phyloP scores from a whole-genome alignment of 2,113 vertebrate species.

The Coregonus clupeaformis region DNA sequence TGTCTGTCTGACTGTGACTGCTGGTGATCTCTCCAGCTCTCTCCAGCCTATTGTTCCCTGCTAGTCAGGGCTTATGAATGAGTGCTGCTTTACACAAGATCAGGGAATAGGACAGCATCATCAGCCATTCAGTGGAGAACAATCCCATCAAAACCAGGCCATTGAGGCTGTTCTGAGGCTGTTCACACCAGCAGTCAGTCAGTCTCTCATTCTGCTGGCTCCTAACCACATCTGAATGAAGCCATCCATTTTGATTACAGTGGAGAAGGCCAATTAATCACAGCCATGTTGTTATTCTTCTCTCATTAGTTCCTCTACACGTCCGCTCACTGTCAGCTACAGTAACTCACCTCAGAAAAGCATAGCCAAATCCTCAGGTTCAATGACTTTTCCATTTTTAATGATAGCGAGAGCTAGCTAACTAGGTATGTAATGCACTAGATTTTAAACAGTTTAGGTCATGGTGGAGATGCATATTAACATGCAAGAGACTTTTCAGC shows the following conservation, averaged over 20 bases:
- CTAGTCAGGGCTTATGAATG: background rate
- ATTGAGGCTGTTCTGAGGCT: background rate
- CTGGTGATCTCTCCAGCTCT: too few relatives aligned
- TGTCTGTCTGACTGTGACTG: too few relatives aligned
- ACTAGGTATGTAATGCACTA: slow-evolving; percentile 41
- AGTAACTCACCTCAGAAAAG: slow-evolving; percentile 36
- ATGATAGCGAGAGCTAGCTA: slow-evolving; percentile 57
- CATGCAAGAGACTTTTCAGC: slow-evolving; percentile 38
- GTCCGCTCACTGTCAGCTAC: background rate
- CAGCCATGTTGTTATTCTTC: slow-evolving; percentile 1
- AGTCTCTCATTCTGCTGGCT: background rate
- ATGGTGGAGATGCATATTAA: background rate
- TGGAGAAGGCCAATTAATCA: background rate
- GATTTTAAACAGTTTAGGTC: slow-evolving; percentile 42
- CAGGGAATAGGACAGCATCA: background rate
- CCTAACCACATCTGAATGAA: background rate
- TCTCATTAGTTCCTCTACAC: background rate
- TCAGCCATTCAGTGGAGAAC: background rate
- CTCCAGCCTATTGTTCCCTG: background rate
- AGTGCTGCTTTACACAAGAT: background rate
- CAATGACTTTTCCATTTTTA: slow-evolving; percentile 58
- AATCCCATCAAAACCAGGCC: background rate
- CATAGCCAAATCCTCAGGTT: slow-evolving; percentile 52
- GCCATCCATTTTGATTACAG: slow-evolving; percentile 8
- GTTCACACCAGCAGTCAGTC: background rate